Evolutionary conservation across 2,113 vertebrate species (phyloP).

Genomic region (Neolamprologus cancellatus): DNA sequence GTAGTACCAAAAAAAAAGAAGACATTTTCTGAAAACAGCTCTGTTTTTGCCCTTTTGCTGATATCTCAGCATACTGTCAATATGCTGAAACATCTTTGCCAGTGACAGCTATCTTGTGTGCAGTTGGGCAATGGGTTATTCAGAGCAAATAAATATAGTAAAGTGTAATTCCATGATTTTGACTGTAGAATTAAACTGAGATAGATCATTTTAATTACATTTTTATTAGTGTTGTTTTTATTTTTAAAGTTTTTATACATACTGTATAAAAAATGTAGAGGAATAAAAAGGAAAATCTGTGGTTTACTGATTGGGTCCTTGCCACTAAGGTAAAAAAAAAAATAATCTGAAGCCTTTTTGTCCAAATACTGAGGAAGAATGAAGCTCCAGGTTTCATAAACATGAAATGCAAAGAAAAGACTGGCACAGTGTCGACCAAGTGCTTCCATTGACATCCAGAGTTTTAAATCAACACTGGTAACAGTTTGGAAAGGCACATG

Average conservation of each 20-base stretch:
- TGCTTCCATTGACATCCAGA: not conserved
- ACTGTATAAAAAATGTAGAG: not conserved
- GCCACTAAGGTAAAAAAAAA: not conserved
- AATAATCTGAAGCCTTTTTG: not conserved
- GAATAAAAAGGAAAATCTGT: not conserved
- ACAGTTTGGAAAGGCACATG: not conserved
- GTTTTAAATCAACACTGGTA: not conserved
- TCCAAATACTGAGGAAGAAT: not conserved
- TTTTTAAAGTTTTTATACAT: not conserved
- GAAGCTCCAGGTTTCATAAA: not conserved
- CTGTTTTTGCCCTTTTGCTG: not conserved
- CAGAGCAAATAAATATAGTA: not conserved
- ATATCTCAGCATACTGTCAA: not conserved
- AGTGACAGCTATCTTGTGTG: not conserved
- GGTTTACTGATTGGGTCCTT: not conserved
- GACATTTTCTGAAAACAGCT: not conserved
- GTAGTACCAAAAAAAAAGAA: not conserved
- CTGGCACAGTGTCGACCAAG: not conserved
- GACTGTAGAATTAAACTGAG: not conserved
- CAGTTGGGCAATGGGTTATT: not conserved
- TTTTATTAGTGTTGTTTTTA: not conserved
- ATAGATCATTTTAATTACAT: not conserved
- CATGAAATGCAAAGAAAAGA: not conserved
- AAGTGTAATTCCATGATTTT: not conserved
- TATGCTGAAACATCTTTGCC: not conserved